Conservation (phyloP, 92 coral and sea anemone species). For the Pocillopora grandis region DNA sequence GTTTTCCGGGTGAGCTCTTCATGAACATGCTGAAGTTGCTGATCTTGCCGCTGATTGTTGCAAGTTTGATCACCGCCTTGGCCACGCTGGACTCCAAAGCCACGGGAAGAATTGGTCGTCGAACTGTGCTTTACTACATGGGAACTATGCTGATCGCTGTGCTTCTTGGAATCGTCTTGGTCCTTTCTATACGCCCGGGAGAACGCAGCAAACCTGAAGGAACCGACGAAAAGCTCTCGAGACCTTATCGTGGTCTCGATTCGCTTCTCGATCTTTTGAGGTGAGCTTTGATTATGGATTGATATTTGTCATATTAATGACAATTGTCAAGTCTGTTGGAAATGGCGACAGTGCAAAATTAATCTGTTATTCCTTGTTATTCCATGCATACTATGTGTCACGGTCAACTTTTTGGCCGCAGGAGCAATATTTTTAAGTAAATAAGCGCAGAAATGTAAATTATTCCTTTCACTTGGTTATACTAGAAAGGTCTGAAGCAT, state of each 20-base stretch:
- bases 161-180: conserved; percentile 80
- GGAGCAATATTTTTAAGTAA: no score
- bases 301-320: no score
- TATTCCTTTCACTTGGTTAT: no score
- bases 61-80: conserved; percentile 84
- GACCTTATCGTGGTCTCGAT: conserved; percentile 79
- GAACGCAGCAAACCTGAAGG: conserved; percentile 63
- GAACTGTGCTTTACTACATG: conserved; percentile 80
- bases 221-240: conserved; percentile 30
- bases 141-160: conserved; percentile 80
- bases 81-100: conserved; percentile 86
- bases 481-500: no score
- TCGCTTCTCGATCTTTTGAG: conserved; percentile 90
- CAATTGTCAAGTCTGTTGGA: no score
- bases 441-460: no score
- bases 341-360: no score
- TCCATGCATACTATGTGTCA: no score
- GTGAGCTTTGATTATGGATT: conserved; percentile 34
- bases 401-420: no score
- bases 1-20: conserved; percentile 93
- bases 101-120: conserved; percentile 89
- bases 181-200: conserved; percentile 89
- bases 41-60: conserved; percentile 83
- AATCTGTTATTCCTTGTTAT: no score
- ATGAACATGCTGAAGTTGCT: conserved; percentile 87